A percentile compares a stretch with the other conserved stretches of the same genome.
These are phyloP conservation scores for Psettodes erumei DNA, from an alignment of 2,113 vertebrate species.

Conservation along the genomic window DNA sequence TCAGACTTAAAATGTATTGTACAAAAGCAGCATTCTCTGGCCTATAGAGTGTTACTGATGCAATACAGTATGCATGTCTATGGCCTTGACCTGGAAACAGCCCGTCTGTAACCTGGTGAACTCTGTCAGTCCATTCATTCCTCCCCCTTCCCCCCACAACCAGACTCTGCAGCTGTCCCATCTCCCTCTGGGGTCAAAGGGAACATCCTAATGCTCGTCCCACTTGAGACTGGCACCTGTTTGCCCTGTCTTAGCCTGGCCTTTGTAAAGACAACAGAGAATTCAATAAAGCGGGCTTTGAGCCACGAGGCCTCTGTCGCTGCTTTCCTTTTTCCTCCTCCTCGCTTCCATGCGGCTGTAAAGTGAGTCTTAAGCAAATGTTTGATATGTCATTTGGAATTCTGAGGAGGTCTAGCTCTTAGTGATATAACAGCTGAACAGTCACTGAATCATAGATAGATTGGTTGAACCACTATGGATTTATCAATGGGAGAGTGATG, in stretches of 20 bases:
- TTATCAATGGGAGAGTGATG: background rate
- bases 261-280: constrained; percentile 74
- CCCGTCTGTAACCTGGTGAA: constrained; percentile 48
- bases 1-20: no score
- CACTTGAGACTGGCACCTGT: constrained; percentile 77
- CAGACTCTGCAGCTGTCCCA: constrained; percentile 77
- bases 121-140: constrained; percentile 23
- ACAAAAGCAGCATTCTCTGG: no score
- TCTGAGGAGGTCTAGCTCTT: background rate
- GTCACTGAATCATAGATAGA: background rate
- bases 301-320: constrained; percentile 46
- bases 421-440: background rate
- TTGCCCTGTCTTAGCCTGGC: constrained; percentile 62
- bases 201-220: constrained; percentile 70
- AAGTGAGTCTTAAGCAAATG: background rate
- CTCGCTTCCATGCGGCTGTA: background rate
- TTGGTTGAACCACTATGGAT: background rate
- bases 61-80: background rate
- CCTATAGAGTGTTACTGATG: no score
- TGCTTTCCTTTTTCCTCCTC: background rate
- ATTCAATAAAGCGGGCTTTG: constrained; percentile 81
- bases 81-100: constrained; percentile 60
- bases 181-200: constrained; percentile 73
- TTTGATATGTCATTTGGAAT: background rate
- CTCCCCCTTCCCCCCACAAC: constrained; percentile 16